Base-by-base conservation (phyloP, 2,113 vertebrate species). In the Notarius lentiginosus region DNA sequence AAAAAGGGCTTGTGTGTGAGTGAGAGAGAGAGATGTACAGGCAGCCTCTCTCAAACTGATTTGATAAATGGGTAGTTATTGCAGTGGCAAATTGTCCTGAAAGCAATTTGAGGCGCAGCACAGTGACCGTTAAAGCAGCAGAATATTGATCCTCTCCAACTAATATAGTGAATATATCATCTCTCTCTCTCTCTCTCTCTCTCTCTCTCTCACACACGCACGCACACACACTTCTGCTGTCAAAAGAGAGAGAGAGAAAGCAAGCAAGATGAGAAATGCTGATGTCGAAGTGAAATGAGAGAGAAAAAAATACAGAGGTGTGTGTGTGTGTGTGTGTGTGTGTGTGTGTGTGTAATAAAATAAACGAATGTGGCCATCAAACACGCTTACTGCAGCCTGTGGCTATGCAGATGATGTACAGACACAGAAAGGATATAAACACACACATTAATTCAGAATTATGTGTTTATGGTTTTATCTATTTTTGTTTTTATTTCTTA, bases 131-230 rank as follows among this genome's bases (percentile, higher is more conserved):
- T 96, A 97, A 97, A 95, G 95, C 95, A 96, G 93, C 90, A 93
- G 93, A 93, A 92, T 98, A 99, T 98, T 96, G 97, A 98, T 99
- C 95, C 95, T 94, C 94, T 94, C 94, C 95, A 97, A 97, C 96
- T 97, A 97, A 97, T 98, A 96, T 96, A 97, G 96, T 96, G 96
- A 97, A 97, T 97, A 97, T 97, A 97, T 97, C 95, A 96, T 95
- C 79, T 80, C 79, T 0, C 77, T 0, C 77, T 1, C 51, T 10
- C 51, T 1, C 76, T 84, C 90, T 60, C 85, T 87, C 89, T 49
- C 68, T 5, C 51, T 10, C 51, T 1, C 75, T 84, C 90, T 60
- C 68, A 91, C 89, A n/a, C 49, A 4, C 75, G 17, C 82, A 75
- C 58, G 83, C 79, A 82, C 82, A 83, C 41, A 87, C 41, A 91